phyloP scores from a whole-genome alignment of 1,140 invertebrate genomes.

The Habropoda laboriosa region DNA sequence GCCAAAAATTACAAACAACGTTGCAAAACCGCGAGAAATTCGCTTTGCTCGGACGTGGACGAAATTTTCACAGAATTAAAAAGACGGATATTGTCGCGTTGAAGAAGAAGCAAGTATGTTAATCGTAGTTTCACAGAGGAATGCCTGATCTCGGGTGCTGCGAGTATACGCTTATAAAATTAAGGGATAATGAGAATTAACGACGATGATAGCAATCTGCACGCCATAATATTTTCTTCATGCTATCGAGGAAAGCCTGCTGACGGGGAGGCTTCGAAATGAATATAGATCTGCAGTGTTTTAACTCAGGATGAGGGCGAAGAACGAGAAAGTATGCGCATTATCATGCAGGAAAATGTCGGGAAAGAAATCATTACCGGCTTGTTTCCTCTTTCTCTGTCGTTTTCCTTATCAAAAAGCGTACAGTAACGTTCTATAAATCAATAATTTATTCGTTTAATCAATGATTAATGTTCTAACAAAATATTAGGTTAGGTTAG shows the following conservation, averaged over 20 bases:
- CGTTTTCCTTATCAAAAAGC: not conserved
- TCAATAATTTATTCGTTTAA: too few relatives aligned
- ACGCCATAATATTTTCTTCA: slow-evolving; percentile 43
- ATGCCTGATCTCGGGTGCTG: slow-evolving; percentile 2
- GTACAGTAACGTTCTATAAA: too few relatives aligned
- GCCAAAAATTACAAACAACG: too few relatives aligned
- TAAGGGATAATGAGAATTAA: slow-evolving; percentile 69
- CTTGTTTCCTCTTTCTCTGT: not conserved
- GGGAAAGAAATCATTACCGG: not conserved
- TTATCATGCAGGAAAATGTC: slow-evolving; percentile 36
- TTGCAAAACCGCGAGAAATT: too few relatives aligned
- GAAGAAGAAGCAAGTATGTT: slow-evolving; percentile 2
- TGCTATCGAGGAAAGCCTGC: slow-evolving; percentile 44
- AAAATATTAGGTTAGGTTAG: too few relatives aligned
- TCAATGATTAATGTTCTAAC: too few relatives aligned
- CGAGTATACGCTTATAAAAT: slow-evolving; percentile 60
- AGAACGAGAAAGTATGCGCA: slow-evolving; percentile 29
- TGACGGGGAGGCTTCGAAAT: slow-evolving; percentile 38
- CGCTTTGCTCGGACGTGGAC: not conserved
- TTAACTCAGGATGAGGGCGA: slow-evolving; percentile 53
- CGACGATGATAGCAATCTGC: slow-evolving; percentile 64
- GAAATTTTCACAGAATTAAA: slow-evolving; percentile 3
- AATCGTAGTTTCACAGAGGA: not conserved
- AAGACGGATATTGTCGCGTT: slow-evolving; percentile 5
- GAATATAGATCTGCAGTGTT: slow-evolving; percentile 59